Percentiles rank a stretch among this genome's conserved stretches.
Conservation (phyloP, 2,113 vertebrate species). For the Penelope pileata region DNA sequence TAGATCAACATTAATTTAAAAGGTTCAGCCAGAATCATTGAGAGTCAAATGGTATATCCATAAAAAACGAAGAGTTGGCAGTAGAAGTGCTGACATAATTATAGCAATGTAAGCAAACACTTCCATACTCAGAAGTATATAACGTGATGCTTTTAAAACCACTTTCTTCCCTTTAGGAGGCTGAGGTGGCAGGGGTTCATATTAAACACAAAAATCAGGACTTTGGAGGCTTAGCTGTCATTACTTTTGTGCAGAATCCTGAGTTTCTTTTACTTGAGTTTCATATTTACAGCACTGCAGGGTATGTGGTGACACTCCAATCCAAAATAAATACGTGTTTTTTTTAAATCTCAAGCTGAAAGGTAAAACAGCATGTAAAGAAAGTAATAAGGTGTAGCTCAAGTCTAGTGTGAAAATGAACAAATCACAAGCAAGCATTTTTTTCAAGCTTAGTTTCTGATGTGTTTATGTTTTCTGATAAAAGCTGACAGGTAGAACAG, state of each 20-base stretch:
- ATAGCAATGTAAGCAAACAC: slow-evolving; percentile 34
- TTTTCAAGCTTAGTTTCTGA: slow-evolving; percentile 43
- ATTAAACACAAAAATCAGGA: slow-evolving; percentile 27
- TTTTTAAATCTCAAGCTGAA: slow-evolving; percentile 54
- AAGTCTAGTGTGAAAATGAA: slow-evolving; percentile 63
- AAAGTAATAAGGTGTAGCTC: slow-evolving; percentile 58
- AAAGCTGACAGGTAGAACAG: slow-evolving; percentile 49
- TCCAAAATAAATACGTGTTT: slow-evolving; percentile 36
- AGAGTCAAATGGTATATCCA: neutral
- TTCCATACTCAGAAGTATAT: neutral
- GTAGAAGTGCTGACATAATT: slow-evolving; percentile 46
- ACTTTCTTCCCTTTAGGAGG: neutral
- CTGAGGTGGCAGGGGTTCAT: neutral
- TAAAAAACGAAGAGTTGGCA: slow-evolving; percentile 23
- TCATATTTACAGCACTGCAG: slow-evolving; percentile 36
- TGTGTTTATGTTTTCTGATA: slow-evolving; percentile 35
- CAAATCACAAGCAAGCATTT: slow-evolving; percentile 50
- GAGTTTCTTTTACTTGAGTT: slow-evolving; percentile 21
- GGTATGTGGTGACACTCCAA: slow-evolving; percentile 40
- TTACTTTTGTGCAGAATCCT: slow-evolving; percentile 38
- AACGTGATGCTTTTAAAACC: slow-evolving; percentile 36
- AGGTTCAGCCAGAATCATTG: neutral
- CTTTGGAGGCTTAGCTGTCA: slow-evolving; percentile 30
- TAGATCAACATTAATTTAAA: slow-evolving; percentile 41
- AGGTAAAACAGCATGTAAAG: slow-evolving; percentile 33